Percentiles rank a stretch among this genome's conserved stretches.
Evolutionary conservation across 2,113 vertebrate species (phyloP).

Genomic region (Lamprologus speciosus): DNA sequence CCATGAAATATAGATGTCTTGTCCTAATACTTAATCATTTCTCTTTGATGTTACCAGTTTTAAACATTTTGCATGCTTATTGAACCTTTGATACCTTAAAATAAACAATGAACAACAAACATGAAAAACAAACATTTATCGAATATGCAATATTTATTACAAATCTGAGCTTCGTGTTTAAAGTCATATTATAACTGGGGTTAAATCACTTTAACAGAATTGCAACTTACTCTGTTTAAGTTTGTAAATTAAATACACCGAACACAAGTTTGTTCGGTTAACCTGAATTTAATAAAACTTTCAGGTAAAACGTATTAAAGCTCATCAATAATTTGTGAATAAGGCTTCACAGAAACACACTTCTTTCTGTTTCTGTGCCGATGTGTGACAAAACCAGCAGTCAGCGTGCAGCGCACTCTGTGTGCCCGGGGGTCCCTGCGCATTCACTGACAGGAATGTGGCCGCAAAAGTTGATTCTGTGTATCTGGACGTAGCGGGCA

Average conservation of each 20-base stretch:
- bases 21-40: not conserved
- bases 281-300: not conserved
- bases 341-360: not conserved
- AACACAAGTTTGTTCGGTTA: not conserved
- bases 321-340: not conserved
- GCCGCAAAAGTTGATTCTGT: not conserved
- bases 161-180: not conserved
- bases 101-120: not conserved
- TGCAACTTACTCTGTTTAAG: not conserved
- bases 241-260: not conserved
- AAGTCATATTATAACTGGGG: not conserved
- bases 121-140: not conserved
- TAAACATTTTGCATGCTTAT: not conserved
- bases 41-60: not conserved
- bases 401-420: not conserved
- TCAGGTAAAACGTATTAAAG: not conserved
- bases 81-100: not conserved
- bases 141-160: not conserved
- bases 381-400: not conserved
- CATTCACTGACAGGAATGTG: not conserved
- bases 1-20: rapidly evolving
- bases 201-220: not conserved
- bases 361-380: not conserved
- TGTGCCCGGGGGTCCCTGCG: rapidly evolving
- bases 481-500: not conserved